A percentile compares a stretch with the other conserved stretches of the same genome.
phyloP scores from a whole-genome alignment of 2,888 invertebrate genomes.

The Zaprionus lineosus region DNA sequence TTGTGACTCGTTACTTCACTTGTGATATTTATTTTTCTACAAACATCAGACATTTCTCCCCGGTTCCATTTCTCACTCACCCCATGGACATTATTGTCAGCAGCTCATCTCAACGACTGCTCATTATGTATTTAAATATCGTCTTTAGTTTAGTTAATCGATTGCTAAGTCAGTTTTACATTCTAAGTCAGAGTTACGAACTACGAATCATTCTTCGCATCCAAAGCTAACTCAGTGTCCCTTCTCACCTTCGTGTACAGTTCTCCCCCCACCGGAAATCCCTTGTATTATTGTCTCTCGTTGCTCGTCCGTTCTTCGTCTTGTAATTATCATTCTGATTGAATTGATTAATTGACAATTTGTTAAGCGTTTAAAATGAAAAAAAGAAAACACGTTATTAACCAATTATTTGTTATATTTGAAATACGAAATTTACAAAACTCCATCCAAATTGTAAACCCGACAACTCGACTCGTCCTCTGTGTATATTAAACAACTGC shows the following conservation, averaged over 20 bases:
- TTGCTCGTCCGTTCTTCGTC: constrained; percentile 30
- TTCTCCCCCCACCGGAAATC: constrained; percentile 12
- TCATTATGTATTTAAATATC: constrained; percentile 8
- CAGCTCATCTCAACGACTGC: constrained; percentile 20
- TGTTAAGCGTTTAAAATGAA: constrained; percentile 29
- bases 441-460: constrained; percentile 31
- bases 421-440: constrained; percentile 37
- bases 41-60: too few relatives aligned
- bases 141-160: constrained; percentile 19
- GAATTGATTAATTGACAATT: constrained; percentile 35
- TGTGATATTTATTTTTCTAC: too few relatives aligned
- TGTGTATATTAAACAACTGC: constrained; percentile 67
- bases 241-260: constrained; percentile 23
- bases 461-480: constrained; percentile 42
- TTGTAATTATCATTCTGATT: constrained; percentile 70
- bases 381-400: constrained; percentile 52
- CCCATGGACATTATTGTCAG: constrained; percentile 8
- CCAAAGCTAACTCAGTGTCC: constrained; percentile 35
- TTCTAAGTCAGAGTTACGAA: constrained; percentile 36
- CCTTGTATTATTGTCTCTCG: constrained; percentile 36
- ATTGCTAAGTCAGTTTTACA: constrained; percentile 44
- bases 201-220: constrained; percentile 60
- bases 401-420: constrained; percentile 66
- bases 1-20: too few relatives aligned
- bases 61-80: constrained; percentile 22